These are phyloP conservation scores for Stenopsyche tienmushanensis DNA, from an alignment of 1,140 invertebrate genomes.

Conservation along the genomic window DNA sequence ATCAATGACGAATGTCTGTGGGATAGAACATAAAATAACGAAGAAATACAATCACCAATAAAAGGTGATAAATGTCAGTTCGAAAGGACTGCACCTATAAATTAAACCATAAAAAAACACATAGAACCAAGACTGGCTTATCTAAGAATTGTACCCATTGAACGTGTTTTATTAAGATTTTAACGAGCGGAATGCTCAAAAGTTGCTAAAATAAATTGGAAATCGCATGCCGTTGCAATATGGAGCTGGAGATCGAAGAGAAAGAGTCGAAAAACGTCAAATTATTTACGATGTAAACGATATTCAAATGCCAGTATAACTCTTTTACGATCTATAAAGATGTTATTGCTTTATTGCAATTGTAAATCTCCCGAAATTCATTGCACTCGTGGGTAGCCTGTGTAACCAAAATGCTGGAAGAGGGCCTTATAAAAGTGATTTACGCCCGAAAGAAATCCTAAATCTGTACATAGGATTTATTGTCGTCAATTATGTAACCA, in stretches of 20 bases:
- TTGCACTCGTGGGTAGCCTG: conserved; percentile 1
- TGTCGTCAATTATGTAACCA: not conserved
- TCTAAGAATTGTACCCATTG: too few relatives aligned
- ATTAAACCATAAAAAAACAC: conserved; percentile 5
- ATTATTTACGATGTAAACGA: conserved; percentile 16
- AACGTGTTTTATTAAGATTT: too few relatives aligned
- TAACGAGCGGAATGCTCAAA: too few relatives aligned
- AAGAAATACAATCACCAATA: conserved; percentile 22
- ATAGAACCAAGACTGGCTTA: too few relatives aligned
- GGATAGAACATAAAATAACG: conserved; percentile 4
- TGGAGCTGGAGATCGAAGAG: too few relatives aligned
- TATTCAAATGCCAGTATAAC: conserved; percentile 2
- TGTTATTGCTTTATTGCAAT: conserved; percentile 36
- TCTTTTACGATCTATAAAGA: conserved; percentile 36
- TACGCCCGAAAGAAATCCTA: conserved; percentile 15
- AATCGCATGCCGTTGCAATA: not conserved
- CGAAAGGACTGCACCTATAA: conserved; percentile 1
- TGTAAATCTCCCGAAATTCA: conserved; percentile 36
- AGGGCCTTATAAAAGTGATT: conserved; percentile 11
- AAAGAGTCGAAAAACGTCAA: not conserved
- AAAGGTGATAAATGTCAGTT: conserved; percentile 26
- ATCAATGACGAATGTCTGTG: conserved; percentile 16
- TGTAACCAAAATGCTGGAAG: not conserved
- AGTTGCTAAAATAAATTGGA: not conserved
- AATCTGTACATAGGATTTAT: conserved; percentile 19